Evolutionary conservation across 2,797 vertebrate genomes (phyloP).

Genomic region (Hydrophis major): DNA sequence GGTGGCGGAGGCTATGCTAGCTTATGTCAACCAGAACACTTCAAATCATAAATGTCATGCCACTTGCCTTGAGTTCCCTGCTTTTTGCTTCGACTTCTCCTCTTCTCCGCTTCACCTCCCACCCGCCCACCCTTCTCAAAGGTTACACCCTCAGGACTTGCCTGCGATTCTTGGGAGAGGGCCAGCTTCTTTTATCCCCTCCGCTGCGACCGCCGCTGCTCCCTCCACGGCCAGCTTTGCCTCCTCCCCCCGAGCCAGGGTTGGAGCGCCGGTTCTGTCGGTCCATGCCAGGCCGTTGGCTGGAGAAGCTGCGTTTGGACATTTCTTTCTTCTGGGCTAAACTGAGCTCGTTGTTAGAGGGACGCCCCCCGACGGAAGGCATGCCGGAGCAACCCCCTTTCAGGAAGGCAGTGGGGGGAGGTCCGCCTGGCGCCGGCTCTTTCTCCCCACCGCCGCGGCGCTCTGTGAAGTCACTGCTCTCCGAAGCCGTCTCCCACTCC

Average conservation of each 20-base stretch:
- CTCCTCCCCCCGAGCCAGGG: constrained; percentile 67
- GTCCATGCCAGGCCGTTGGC: constrained; percentile 91
- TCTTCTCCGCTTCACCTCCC: background rate
- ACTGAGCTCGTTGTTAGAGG: constrained; percentile 45
- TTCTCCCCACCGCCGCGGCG: constrained; percentile 78
- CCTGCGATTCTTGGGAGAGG: constrained; percentile 90
- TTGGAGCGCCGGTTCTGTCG: constrained; percentile 87
- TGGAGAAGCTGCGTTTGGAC: constrained; percentile 90
- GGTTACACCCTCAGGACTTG: constrained; percentile 57
- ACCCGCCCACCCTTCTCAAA: background rate
- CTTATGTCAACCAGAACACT: constrained; percentile 19
- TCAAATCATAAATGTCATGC: background rate
- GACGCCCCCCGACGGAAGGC: constrained; percentile 31
- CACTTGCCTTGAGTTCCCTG: too few relatives aligned
- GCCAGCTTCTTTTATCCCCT: constrained; percentile 77
- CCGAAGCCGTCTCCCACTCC: constrained; percentile 93
- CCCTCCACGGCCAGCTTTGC: constrained; percentile 67
- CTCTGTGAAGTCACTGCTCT: constrained; percentile 94
- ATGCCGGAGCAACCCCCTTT: constrained; percentile 8
- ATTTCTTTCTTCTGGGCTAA: constrained; percentile 79
- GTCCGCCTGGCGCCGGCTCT: constrained; percentile 53
- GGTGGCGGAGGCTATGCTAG: background rate
- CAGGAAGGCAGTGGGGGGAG: constrained; percentile 29
- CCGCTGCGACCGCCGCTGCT: constrained; percentile 61
- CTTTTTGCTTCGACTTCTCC: background rate